Evolutionary conservation across 1,140 invertebrate genomes (phyloP), one percentile per base, ranked within the genome.

Genomic region (Papilio glaucus): DNA sequence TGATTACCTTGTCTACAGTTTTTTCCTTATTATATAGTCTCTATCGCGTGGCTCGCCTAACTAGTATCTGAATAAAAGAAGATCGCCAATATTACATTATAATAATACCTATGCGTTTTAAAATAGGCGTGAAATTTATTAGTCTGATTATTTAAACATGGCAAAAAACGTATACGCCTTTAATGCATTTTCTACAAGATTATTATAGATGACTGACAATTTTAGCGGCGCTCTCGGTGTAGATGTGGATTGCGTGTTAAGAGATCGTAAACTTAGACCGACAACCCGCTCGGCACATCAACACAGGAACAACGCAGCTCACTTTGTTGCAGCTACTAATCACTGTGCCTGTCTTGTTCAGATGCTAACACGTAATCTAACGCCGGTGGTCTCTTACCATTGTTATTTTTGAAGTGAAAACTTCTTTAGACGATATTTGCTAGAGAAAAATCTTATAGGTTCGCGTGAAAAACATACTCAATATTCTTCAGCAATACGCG

Each of bases 311-410:
- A 42, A 42, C 39, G 18, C 39, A 42, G 4, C 57, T 33, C 37
- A 26, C 63, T 67, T 67, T 67, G 63, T 67, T 42, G 63, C 63
- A 67, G 24, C 37, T 63, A 24, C 62, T 42, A 67, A 67, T 67
- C 38, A 42, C 21, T 9, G 63, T 42, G 13, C 21, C 21, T 29
- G 21, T 5, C 21, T 57, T 49, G 21, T 65, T 60, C 61, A 67
- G 41, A 53, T 10, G 65, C 62, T 72, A 62, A 70, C 74, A 73
- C 71, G 63, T 60, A 29, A 72, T 65, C 53, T 68, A 69, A 75
- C 75, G 71, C 62, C 71, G 79, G 79, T 81, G 79, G 79, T 81
- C 79, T 57, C 41, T 15, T 15, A 49, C 42, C 57, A 24, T 41
- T 57, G 49, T 60, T 71, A 37, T 62, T 42, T 61, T 67, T 57